These are phyloP conservation scores for Pheosia gnoma DNA, from an alignment of 2,888 invertebrate species.

Conservation along the genomic window DNA sequence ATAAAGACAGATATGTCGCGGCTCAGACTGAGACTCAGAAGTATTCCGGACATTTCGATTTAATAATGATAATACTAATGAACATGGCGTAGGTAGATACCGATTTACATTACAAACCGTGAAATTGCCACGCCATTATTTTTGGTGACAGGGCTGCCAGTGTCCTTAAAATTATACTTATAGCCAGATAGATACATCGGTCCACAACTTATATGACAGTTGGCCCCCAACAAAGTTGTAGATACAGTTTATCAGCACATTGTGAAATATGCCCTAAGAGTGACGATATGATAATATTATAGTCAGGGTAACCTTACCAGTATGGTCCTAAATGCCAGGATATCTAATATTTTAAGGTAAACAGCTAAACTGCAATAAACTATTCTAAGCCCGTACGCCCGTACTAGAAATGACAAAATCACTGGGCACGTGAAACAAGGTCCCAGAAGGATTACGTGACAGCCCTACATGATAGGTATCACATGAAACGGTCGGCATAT, in stretches of 20 bases:
- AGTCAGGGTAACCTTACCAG: background rate
- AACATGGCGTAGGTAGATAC: conserved; percentile 28
- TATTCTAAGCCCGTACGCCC: conserved; percentile 31
- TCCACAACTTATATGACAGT: no score
- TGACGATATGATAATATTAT: background rate
- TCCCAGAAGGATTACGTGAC: conserved; percentile 37
- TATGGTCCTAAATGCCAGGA: background rate
- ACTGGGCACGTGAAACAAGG: conserved; percentile 27
- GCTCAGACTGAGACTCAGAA: no score
- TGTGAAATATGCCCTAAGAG: no score
- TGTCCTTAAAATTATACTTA: conserved; percentile 4
- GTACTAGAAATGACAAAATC: conserved; percentile 33
- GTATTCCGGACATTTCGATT: background rate
- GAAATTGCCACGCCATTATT: conserved; percentile 44
- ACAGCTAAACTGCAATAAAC: conserved; percentile 12
- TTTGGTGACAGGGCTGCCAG: conserved; percentile 38
- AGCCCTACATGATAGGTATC: conserved; percentile 48
- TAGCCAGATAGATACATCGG: no score
- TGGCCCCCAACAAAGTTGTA: no score
- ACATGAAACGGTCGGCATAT: conserved; percentile 49
- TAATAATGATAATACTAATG: background rate
- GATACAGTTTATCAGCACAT: no score
- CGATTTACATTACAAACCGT: conserved; percentile 49
- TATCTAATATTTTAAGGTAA: conserved; percentile 4
- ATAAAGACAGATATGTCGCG: no score